Base-by-base conservation (phyloP, 2,888 invertebrate genomes). In the Heliconius aoede region DNA sequence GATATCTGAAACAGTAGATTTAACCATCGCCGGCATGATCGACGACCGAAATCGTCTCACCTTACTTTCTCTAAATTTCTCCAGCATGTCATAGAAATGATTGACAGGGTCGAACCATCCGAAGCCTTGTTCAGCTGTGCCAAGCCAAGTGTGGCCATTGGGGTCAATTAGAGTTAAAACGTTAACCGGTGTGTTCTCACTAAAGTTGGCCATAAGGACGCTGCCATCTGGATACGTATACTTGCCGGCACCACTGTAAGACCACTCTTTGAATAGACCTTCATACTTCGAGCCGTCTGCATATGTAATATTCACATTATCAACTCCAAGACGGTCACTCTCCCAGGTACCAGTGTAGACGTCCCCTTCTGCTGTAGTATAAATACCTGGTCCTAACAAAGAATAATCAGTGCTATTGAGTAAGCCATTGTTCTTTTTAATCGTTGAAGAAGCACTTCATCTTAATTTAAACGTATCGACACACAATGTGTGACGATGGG, bases 301-400 rank as follows among this genome's bases (percentile, higher is more conserved):
- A 83, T 89, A 96, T 1, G 86, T 83, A 62, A 95, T 89, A 21
- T 80, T 84, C 1, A 90, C 88, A 24, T 86, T 87, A 51, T 89
- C 89, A 71, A 77, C 88, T 0, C 88, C 87, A 4, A 96, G 86
- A 72, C 90, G 90, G 83, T 96, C 96, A 18, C 88, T 85, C 0
- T 94, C 92, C 96, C 96, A 96, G 4, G 82, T 81, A 9, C 95
- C 96, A 32, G 87, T 83, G 84, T 96, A 96, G 0, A 83, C 83
- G 81, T 96, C 95, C 0, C 95, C 95, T 82, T 96, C 95, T 8
- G 93, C 93, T 1, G 96, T 96, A 4, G 83, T 91, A 81, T 96
- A 96, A 18, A 87, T 86, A 13, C 96, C 96, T 1, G 81, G 85
- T 4, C 95, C 95, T 94, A 74, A 71, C 79, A 82, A 62, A 32